phyloP scores from a whole-genome alignment of 2,797 vertebrate species.

The Hapalemur alaotrensis region DNA sequence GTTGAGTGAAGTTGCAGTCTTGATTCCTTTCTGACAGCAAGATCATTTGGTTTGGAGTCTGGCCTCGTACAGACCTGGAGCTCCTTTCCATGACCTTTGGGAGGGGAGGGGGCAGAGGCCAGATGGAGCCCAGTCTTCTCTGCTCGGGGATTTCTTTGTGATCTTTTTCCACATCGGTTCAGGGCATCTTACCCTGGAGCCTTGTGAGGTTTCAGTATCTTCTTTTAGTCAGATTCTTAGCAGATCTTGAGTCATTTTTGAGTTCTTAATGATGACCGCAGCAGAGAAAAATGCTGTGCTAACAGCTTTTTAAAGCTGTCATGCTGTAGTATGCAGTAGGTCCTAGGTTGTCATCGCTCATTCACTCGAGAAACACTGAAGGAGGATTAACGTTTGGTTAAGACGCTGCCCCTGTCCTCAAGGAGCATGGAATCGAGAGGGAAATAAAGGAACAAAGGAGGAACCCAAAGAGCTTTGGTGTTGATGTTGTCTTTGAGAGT shows the following conservation, averaged over 20 bases:
- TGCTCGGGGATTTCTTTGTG: neutral
- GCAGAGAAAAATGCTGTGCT: constrained; percentile 23
- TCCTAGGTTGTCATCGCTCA: neutral
- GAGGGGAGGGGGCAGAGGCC: neutral
- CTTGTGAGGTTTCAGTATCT: neutral
- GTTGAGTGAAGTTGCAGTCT: neutral
- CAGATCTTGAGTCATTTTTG: constrained; percentile 27
- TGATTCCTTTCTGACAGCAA: neutral
- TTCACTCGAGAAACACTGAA: constrained; percentile 9
- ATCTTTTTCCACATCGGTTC: neutral
- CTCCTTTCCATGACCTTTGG: neutral
- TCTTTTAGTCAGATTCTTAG: constrained; percentile 1
- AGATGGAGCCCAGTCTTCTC: neutral
- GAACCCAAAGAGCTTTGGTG: neutral
- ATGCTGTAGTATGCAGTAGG: neutral
- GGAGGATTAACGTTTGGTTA: neutral
- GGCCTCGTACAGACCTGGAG: neutral
- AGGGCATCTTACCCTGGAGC: neutral
- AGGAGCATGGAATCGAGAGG: neutral
- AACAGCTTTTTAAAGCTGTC: neutral
- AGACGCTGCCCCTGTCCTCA: neutral
- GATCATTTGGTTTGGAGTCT: neutral
- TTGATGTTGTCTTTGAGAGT: neutral
- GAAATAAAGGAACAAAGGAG: neutral
- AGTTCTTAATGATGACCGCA: constrained; percentile 3